Evolutionary conservation across 2,888 invertebrate species (phyloP), one percentile per base, ranked within the genome.

Genomic region (Diarsia rubi): DNA sequence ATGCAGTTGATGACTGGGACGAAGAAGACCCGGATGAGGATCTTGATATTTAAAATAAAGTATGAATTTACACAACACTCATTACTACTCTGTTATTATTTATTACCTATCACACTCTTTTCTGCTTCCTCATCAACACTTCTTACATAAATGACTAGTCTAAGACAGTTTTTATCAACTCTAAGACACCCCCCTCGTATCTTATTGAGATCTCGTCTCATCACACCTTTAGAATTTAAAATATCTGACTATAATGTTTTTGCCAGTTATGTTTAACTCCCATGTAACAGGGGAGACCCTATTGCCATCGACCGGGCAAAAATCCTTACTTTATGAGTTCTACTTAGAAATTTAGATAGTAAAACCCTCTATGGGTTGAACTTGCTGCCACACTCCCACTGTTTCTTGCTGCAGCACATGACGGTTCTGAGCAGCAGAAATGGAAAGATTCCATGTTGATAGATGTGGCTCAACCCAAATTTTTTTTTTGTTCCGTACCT

Each of bases 21-120:
- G 98, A 98, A 89, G 98, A 98, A 94, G 98, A 98, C 94, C 98
- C 98, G 2, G 98, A 98, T 96, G 98, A 98, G 92, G 98, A 98
- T 94, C 95, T 98, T 79, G 97, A 98, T 94, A 97, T 98, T 78
- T 95, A 78, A 62, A 93, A 89, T 90, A 88, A 86, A 89, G 8
- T 60, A 19, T 71, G 42, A 49, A 60, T 57, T 9, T 24, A 42
- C n/a, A 47, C 6, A 52, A 42, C 57, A 44, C 21, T 11, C 8
- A 8, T 59, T 42, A 9, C 14, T 37, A 3, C 19, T 31, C 69
- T 69, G 0, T 52, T 52, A 21, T 59, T 74, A 11, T 65, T 74
- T 3, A 24, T 9, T 9, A 54, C n/a, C 52, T 12, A 27, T 31
- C 42, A 52, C 11, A 24, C 31, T 54, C 19, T 3, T 27, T 45